Base-by-base conservation (phyloP, 2,113 vertebrate species). In the Proterorhinus semilunaris region DNA sequence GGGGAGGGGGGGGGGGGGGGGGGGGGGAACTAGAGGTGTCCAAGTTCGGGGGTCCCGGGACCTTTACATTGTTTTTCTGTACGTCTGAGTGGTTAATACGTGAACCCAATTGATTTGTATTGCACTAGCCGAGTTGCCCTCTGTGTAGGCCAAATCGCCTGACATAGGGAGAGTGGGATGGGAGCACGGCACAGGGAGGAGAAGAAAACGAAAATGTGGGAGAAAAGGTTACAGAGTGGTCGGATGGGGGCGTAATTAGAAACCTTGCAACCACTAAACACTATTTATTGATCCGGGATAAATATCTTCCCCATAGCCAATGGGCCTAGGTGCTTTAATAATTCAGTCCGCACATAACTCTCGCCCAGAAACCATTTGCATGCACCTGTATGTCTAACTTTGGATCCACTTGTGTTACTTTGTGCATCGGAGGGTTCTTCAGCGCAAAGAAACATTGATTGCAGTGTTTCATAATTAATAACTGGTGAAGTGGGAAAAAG, bases 181-280 rank as follows among this genome's bases (percentile, higher is more conserved):
- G 65, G 73, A 74, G 71, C 78, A 84, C 53, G 69, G 68, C 65
- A 75, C 27, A n/a, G 74, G 69, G 68, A 64, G 64, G 15, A 75
- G 51, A 72, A 68, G 70, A 75, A 83, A 74, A 83, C 65, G 73
- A 75, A 84, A 83, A 75, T 72, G 79, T 79, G 76, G 66, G 71
- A 61, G 74, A 75, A 71, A 79, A 81, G 80, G 82, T 87, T 77
- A 86, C 72, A 13, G 6, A 59, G 74, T 81, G 88, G 87, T 88
- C 81, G 88, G 71, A 86, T 7, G 65, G 77, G 86, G 89, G 82
- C 65, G 77, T 85, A 86, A 89, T 88, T 87, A 88, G 85, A 72
- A 83, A 69, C 72, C 76, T 64, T 68, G 71, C 81, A 80, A 68
- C 74, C 66, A 69, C 78, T 83, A 72, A 83, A 76, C 71, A 88